A percentile compares a stretch with the other conserved stretches of the same genome.
Conservation (phyloP, 2,797 vertebrate species). For the Ctenopoma multispine region DNA sequence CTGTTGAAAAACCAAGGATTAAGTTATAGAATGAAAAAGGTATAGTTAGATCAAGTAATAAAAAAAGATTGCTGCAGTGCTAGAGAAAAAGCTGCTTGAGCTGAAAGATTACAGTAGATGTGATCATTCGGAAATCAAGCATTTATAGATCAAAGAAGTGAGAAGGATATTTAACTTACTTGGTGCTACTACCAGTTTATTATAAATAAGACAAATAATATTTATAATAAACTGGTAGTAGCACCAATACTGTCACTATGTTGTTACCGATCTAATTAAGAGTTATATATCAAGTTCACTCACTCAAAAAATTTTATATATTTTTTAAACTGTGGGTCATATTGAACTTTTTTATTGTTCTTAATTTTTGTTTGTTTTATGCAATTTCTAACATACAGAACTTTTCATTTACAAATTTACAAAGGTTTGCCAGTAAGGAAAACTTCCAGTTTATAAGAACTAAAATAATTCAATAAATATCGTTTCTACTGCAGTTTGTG, state of each 20-base stretch:
- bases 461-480: not conserved
- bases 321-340: not conserved
- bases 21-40: not conserved
- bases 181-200: no score
- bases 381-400: not conserved
- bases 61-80: not conserved
- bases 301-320: not conserved
- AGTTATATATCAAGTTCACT: not conserved
- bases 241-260: not conserved
- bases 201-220: no score
- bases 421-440: not conserved
- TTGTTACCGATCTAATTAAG: not conserved
- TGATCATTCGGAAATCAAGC: no score
- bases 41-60: no score
- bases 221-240: not conserved
- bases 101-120: not conserved
- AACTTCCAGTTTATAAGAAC: not conserved
- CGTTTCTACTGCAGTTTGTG: no score
- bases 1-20: not conserved
- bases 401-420: not conserved
- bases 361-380: not conserved
- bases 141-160: not conserved
- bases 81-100: not conserved
- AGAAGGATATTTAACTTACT: not conserved
- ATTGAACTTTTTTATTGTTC: not conserved